Base-by-base conservation (phyloP, 2,113 vertebrate species). In the Thamnophis sirtalis region DNA sequence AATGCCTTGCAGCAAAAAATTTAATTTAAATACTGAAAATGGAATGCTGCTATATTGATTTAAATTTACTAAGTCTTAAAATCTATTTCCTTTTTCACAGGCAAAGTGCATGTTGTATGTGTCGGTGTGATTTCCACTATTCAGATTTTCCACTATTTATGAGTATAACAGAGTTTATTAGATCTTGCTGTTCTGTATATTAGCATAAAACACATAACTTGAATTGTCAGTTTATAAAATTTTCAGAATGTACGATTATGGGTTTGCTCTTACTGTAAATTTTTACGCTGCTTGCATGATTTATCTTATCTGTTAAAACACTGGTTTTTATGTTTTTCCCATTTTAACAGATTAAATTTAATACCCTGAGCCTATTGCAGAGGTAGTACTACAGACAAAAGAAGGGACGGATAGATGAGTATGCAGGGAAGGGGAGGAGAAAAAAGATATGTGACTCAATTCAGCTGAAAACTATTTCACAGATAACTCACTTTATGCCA, bases 161-260 rank as follows among this genome's bases (percentile, higher is more conserved):
- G 95, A 97, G 96, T 94, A 93, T 97, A 96, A 96, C 96, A 93
- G 95, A 96, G 96, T 97, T 97, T 97, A 93, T 96, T 97, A 97
- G 96, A 97, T 96, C 91, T 95, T 93, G 96, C 94, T 93, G 96
- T 95, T 95, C 95, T 88, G 92, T 91, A 50, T 96, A 97, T 97
- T 97, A 97, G 96, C 96, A 97, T 97, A 97, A 97, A 97, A 96
- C 91, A 96, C 94, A 95, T 95, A 97, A 97, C 95, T 97, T 96
- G 95, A 97, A 97, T 96, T 96, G 96, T 97, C 96, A 97, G 96
- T 97, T 97, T 96, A 97, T 97, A 97, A 97, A 97, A 97, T 97
- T 97, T 97, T 97, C 95, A 97, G 96, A 96, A 97, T 95, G 93
- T 94, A 97, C 96, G 94, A 96, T 96, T 96, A 96, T 95, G 63